Evolutionary conservation across 2,797 vertebrate species (phyloP), one percentile per base, ranked within the genome.

Genomic region (Erithacus rubecula): DNA sequence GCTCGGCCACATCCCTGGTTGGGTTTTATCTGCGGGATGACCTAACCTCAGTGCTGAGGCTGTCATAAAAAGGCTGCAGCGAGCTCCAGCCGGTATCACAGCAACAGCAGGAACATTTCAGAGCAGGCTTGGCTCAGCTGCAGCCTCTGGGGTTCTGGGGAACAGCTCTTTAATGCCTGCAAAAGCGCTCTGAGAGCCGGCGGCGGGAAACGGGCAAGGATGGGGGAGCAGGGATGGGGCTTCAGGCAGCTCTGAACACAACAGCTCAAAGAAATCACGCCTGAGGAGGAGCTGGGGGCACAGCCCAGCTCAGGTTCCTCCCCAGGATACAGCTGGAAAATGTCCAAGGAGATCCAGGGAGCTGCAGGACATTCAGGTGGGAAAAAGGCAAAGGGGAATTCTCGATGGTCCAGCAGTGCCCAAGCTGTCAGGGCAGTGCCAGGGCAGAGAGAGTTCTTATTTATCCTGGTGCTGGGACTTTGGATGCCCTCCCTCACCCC

Each of bases 91-190:
- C n/a, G 64, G 93, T 96, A 94, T 94, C 93, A 94, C 94, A 70
- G 96, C 94, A 96, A 96, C 95, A 91, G 96, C 6, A 55, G 89
- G 87, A 94, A 65, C 7, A 1, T 68, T 85, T 87, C 85, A 64
- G 93, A 94, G 90, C 79, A 43, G 91, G 65, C 87, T 88, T 5
- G 2, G 79, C 67, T 89, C 58, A 75, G 94, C 91, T 3, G 20
- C 92, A 94, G 93, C 93, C 89, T 77, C 94, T 64, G 55, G 95
- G 85, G 69, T 91, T 83, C 89, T 94, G 93, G 88, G 79, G 91
- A 95, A 36, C 82, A 44, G 89, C 83, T 88, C 87, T 93, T 93
- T 88, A 81, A 91, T 88, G 85, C 65, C 85, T 96, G 87, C 81
- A 58, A 83, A 90, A 90, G 85, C 3, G 51, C 87, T 96, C 71